These are phyloP conservation scores for Parazoanthus darwini DNA, from an alignment of 92 coral and sea anemone species.

Conservation along the genomic window DNA sequence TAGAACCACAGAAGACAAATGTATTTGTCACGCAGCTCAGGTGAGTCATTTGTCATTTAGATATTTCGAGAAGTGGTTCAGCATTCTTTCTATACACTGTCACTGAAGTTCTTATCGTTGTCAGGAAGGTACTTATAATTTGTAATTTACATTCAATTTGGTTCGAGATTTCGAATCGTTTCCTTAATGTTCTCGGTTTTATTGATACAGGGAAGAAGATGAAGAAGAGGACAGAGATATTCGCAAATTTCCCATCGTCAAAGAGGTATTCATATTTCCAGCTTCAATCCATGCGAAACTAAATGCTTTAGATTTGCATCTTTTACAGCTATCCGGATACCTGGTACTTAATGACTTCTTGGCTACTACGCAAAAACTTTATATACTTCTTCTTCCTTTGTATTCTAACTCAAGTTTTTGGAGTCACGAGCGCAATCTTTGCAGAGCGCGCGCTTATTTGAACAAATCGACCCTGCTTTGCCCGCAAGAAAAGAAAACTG, in stretches of 20 bases:
- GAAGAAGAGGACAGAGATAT: constrained; percentile 73
- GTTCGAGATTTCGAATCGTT: neutral
- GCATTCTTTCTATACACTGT: neutral
- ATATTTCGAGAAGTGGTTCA: too few relatives aligned
- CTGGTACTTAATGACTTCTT: neutral
- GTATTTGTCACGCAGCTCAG: constrained; percentile 95
- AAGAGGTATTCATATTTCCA: constrained; percentile 72
- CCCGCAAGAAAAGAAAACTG: too few relatives aligned
- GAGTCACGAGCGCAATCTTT: too few relatives aligned
- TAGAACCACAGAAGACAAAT: constrained; percentile 81
- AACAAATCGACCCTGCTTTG: too few relatives aligned
- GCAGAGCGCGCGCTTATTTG: too few relatives aligned
- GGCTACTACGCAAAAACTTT: neutral
- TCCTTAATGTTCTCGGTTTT: constrained; percentile 1
- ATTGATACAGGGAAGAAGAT: constrained; percentile 73
- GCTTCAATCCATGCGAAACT: neutral
- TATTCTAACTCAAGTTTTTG: too few relatives aligned
- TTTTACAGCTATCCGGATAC: neutral
- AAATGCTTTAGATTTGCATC: neutral
- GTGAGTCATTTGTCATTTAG: constrained; percentile 41
- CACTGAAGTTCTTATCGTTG: neutral
- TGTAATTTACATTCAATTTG: neutral
- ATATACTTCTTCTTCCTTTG: neutral
- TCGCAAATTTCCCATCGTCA: constrained; percentile 83
- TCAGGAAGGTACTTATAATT: constrained; percentile 1